Evolutionary conservation across 92 coral and sea anemone species (phyloP).

Genomic region (Epizoanthus scotinus): DNA sequence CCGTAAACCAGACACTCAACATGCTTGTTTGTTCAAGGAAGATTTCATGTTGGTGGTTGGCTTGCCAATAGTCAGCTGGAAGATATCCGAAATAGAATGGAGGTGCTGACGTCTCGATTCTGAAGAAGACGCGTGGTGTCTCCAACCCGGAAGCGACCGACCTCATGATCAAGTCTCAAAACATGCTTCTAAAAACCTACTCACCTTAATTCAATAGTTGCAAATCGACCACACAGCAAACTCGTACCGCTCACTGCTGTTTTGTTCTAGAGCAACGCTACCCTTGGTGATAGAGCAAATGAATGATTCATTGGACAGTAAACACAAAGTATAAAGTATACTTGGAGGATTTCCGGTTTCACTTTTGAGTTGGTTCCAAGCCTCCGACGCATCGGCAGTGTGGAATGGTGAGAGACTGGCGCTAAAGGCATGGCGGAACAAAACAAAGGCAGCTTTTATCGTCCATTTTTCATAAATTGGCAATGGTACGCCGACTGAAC

Average conservation of each 20-base stretch:
- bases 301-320: background rate
- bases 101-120: background rate
- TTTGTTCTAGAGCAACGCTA: background rate
- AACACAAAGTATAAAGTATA: background rate
- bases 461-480: too few species aligned
- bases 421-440: too few species aligned
- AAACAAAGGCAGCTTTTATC: too few species aligned
- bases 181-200: background rate
- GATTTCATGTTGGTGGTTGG: background rate
- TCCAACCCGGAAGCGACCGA: constrained; percentile 10
- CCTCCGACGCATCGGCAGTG: background rate
- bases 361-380: background rate
- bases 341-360: background rate
- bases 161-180: background rate
- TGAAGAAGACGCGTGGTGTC: background rate
- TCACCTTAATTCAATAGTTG: background rate
- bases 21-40: background rate
- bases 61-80: background rate
- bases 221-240: background rate
- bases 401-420: too few species aligned
- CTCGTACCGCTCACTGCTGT: too few species aligned
- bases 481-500: too few species aligned
- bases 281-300: background rate
- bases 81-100: background rate
- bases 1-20: background rate